Evolutionary conservation across 2,888 invertebrate species (phyloP).

Genomic region (Athalia rosae): DNA sequence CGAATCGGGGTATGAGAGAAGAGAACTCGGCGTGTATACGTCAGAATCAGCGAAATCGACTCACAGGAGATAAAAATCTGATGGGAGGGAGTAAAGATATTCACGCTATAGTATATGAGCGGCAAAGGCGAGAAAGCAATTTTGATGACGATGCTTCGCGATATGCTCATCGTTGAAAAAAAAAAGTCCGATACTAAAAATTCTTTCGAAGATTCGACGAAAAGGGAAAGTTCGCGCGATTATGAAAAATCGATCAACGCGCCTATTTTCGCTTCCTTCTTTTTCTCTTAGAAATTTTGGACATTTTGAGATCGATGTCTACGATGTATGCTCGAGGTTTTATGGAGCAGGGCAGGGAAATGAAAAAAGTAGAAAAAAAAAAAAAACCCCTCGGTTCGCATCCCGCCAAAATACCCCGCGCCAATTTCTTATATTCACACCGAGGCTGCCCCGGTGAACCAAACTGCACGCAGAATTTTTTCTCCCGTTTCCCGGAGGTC

Average conservation of each 20-base stretch:
- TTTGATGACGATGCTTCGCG: too few species aligned
- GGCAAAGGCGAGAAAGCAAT: too few species aligned
- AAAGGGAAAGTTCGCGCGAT: neutral
- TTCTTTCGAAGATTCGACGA: slow-evolving; percentile 1
- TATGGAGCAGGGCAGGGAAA: neutral
- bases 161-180: too few species aligned
- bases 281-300: neutral
- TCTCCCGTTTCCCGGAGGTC: neutral
- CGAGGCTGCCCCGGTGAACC: neutral
- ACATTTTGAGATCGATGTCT: neutral
- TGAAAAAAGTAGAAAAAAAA: neutral
- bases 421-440: neutral
- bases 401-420: neutral
- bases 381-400: neutral
- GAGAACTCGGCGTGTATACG: neutral
- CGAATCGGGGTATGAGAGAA: neutral
- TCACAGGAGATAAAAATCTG: neutral
- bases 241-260: neutral
- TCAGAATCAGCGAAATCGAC: slow-evolving; percentile 17
- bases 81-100: slow-evolving; percentile 10
- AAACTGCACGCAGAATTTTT: neutral
- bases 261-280: neutral
- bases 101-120: too few species aligned
- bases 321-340: neutral
- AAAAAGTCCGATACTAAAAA: neutral